Conservation (phyloP, 1,140 invertebrate species). For the Archegozetes longisetosus region DNA sequence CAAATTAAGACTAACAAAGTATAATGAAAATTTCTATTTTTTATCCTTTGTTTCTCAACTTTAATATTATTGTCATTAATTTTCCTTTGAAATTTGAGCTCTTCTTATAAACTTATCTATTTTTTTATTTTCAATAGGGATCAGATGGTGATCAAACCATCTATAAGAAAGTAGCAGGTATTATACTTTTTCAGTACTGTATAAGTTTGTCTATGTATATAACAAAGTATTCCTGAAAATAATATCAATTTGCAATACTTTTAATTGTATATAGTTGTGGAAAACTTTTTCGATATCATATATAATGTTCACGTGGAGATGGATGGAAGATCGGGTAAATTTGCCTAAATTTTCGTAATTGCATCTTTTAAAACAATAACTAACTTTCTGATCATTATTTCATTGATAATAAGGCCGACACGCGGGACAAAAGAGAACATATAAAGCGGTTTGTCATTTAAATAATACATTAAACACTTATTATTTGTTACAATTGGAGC, state of each 20-base stretch:
- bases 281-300: slow-evolving; percentile 93
- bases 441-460: slow-evolving; percentile 63
- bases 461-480: not conserved
- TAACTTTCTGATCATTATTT: not conserved
- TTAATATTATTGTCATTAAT: no score
- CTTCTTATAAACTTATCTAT: not conserved
- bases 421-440: slow-evolving; percentile 86
- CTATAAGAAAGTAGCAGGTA: slow-evolving; percentile 46
- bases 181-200: not conserved
- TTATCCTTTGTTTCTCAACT: no score
- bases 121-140: not conserved
- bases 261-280: slow-evolving; percentile 71
- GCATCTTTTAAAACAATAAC: not conserved
- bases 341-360: not conserved
- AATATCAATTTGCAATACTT: not conserved
- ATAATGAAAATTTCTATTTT: no score
- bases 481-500: not conserved
- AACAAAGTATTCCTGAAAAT: not conserved
- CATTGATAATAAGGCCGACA: slow-evolving; percentile 48
- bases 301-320: slow-evolving; percentile 84
- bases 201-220: not conserved
- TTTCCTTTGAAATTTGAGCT: no score
- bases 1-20: no score
- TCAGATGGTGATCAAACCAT: slow-evolving; percentile 28
- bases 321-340: slow-evolving; percentile 48